Evolutionary conservation across 2,888 invertebrate species (phyloP).

Genomic region (Drosophila quinaria): DNA sequence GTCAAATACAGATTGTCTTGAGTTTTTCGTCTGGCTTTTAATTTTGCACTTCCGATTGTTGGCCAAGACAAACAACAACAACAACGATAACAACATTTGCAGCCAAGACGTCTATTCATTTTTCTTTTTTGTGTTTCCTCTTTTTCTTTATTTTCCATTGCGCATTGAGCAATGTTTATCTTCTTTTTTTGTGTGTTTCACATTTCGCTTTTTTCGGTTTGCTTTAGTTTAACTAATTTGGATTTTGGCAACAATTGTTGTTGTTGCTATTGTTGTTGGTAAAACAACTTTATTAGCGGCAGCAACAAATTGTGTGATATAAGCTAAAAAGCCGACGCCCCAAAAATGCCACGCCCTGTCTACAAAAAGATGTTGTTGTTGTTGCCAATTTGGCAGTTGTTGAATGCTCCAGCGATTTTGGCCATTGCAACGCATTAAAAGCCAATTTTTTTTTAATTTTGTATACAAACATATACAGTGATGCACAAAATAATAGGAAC

Average conservation of each 20-base stretch:
- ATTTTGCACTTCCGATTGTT: conserved; percentile 78
- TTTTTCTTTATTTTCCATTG: conserved; percentile 15
- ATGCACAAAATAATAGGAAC: too few relatives aligned
- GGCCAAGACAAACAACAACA: conserved; percentile 56
- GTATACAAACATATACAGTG: too few relatives aligned
- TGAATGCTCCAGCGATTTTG: conserved; percentile 54
- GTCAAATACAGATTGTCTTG: conserved; percentile 6
- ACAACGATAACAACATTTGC: conserved; percentile 30
- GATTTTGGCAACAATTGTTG: conserved; percentile 64
- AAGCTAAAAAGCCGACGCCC: conserved; percentile 13
- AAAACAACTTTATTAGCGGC: conserved; percentile 75
- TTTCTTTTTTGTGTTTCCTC: conserved; percentile 31
- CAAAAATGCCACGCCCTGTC: conserved; percentile 41
- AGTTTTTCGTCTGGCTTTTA: conserved; percentile 64
- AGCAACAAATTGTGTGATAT: conserved; percentile 64
- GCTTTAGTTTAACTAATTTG: conserved; percentile 40
- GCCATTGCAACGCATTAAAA: conserved; percentile 50
- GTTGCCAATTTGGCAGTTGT: conserved; percentile 32
- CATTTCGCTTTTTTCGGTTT: conserved; percentile 22
- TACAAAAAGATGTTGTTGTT: conserved; percentile 15
- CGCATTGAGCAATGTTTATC: conserved; percentile 61
- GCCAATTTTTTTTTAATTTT: conserved; percentile 20
- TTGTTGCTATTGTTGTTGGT: conserved; percentile 36
- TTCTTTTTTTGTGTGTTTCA: conserved; percentile 17
- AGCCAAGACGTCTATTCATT: conserved; percentile 67